A percentile compares a stretch with the other conserved stretches of the same genome.
Conservation (phyloP, 2,888 invertebrate genomes). For the Nephrotoma guestfalica region DNA sequence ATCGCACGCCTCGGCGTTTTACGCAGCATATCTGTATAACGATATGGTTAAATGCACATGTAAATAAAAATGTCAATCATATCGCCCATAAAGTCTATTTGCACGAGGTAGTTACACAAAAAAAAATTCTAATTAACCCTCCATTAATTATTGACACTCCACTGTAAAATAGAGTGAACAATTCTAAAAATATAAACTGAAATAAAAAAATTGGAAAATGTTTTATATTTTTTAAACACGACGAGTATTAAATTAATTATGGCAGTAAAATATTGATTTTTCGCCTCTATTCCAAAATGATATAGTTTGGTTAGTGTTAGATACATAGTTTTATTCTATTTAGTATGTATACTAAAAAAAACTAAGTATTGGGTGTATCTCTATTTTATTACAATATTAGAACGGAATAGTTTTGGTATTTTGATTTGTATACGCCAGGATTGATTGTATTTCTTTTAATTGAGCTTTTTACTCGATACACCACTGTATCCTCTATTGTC, state of each 20-base stretch:
- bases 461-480: not conserved
- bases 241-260: not conserved
- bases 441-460: not conserved
- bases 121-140: not conserved
- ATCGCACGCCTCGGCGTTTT: no score
- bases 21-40: no score
- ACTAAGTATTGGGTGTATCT: not conserved
- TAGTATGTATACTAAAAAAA: not conserved
- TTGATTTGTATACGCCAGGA: not conserved
- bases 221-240: not conserved
- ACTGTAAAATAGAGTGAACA: not conserved
- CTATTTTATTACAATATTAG: not conserved
- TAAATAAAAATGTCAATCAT: no score
- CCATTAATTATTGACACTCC: not conserved
- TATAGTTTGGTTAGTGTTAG: not conserved
- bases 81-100: no score
- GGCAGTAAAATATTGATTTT: not conserved
- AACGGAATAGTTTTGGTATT: not conserved
- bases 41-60: no score
- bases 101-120: not conserved
- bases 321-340: not conserved
- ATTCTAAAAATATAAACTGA: not conserved
- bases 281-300: not conserved
- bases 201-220: not conserved
- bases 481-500: not conserved